These are phyloP conservation scores for Ranitomeya variabilis DNA, from an alignment of 2,113 vertebrate genomes.

Conservation along the genomic window DNA sequence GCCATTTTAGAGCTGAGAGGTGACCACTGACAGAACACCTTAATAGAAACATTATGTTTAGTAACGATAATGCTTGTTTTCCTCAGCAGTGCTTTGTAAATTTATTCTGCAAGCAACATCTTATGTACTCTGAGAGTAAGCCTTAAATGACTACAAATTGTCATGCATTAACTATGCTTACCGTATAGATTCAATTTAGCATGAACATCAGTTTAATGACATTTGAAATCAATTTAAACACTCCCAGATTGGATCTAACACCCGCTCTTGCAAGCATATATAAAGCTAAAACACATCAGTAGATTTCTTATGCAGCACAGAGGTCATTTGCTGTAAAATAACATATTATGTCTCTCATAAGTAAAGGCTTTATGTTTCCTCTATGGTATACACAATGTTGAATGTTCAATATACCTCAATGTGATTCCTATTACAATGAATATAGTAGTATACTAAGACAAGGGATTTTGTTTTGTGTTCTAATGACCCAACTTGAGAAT, in stretches of 20 bases:
- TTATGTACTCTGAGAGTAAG: no score
- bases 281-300: background rate
- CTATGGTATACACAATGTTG: background rate
- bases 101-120: no score
- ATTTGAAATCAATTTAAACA: background rate
- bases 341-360: background rate
- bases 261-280: background rate
- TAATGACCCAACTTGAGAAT: conserved; percentile 18
- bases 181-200: no score
- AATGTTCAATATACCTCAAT: background rate
- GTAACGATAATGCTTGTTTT: no score
- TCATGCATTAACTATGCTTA: no score
- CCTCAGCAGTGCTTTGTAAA: no score
- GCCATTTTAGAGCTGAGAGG: no score
- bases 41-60: no score
- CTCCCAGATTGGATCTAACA: background rate
- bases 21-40: no score
- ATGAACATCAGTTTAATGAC: background rate
- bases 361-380: background rate
- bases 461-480: conserved; percentile 18
- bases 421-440: background rate
- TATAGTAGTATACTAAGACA: background rate
- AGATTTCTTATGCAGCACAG: background rate
- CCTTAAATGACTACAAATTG: no score
- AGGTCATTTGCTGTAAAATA: background rate